Evolutionary conservation across 1,140 invertebrate species (phyloP).

Genomic region (Pseudomyrmex pallidus): DNA sequence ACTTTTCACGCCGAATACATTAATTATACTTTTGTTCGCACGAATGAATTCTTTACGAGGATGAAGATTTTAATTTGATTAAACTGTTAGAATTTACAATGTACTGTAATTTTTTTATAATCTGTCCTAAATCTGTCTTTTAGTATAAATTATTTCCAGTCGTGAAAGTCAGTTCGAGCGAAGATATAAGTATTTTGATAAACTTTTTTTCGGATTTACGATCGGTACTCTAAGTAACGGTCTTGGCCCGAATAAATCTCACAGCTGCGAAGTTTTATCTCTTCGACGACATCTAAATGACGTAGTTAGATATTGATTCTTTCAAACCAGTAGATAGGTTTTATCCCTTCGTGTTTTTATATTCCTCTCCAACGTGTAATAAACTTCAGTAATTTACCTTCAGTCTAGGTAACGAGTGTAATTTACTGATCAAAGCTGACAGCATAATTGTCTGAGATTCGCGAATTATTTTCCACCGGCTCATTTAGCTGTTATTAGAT

Average conservation of each 20-base stretch:
- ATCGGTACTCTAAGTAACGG: not conserved
- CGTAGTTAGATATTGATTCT: not conserved
- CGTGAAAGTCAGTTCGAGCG: not conserved
- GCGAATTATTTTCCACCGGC: constrained; percentile 1
- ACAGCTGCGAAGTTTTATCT: not conserved
- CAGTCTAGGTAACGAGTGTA: not conserved
- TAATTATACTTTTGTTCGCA: not conserved
- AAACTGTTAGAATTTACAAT: not conserved
- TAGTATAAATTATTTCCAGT: not conserved
- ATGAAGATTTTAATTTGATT: not conserved
- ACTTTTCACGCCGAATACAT: constrained; percentile 4
- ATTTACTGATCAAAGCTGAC: constrained; percentile 8
- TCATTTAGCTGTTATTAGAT: constrained; percentile 15
- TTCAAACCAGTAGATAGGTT: not conserved
- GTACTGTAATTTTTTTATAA: not conserved
- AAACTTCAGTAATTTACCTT: constrained; percentile 1
- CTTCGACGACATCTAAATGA: not conserved
- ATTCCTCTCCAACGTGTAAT: not conserved
- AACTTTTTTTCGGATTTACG: not conserved
- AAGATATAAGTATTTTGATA: not conserved
- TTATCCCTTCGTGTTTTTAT: not conserved
- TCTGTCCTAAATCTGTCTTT: constrained; percentile 8
- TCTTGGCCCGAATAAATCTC: constrained; percentile 58
- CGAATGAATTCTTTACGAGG: not conserved
- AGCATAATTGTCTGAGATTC: not conserved